Conservation (phyloP, 2,113 vertebrate species). For the Cephalopholis sonnerati region DNA sequence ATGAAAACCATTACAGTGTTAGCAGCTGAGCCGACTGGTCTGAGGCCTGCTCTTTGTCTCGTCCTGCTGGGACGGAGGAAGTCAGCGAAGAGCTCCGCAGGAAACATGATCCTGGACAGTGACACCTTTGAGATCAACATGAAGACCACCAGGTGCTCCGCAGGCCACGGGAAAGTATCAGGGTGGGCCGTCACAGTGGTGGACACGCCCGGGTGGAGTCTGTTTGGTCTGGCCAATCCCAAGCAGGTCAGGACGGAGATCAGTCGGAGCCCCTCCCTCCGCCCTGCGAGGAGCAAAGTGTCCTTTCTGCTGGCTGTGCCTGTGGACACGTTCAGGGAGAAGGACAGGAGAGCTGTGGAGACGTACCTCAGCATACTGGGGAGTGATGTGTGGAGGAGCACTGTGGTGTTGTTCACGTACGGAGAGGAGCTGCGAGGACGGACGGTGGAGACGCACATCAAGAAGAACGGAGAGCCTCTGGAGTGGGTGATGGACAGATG, state of each 20-base stretch:
- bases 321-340: constrained; percentile 61
- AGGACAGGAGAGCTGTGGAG: constrained; percentile 58
- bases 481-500: constrained; percentile 64
- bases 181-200: constrained; percentile 47
- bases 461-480: constrained; percentile 47
- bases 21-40: not conserved
- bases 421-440: constrained; percentile 49
- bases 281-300: constrained; percentile 21
- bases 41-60: constrained; percentile 27
- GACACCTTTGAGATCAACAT: constrained; percentile 24
- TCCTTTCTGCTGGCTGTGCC: constrained; percentile 64
- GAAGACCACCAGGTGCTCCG: constrained; percentile 48
- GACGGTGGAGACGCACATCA: constrained; percentile 50
- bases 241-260: constrained; percentile 54
- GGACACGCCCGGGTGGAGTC: constrained; percentile 75
- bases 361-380: constrained; percentile 56
- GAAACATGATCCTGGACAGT: constrained; percentile 61
- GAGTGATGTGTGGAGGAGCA: constrained; percentile 37
- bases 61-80: constrained; percentile 71
- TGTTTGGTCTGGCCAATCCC: constrained; percentile 49
- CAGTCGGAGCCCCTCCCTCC: constrained; percentile 38
- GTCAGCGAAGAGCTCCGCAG: constrained; percentile 70
- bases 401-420: constrained; percentile 72
- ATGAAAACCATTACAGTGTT: not conserved
- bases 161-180: constrained; percentile 18